Evolutionary conservation across 2,113 vertebrate species (phyloP).

Genomic region (Calypte anna): DNA sequence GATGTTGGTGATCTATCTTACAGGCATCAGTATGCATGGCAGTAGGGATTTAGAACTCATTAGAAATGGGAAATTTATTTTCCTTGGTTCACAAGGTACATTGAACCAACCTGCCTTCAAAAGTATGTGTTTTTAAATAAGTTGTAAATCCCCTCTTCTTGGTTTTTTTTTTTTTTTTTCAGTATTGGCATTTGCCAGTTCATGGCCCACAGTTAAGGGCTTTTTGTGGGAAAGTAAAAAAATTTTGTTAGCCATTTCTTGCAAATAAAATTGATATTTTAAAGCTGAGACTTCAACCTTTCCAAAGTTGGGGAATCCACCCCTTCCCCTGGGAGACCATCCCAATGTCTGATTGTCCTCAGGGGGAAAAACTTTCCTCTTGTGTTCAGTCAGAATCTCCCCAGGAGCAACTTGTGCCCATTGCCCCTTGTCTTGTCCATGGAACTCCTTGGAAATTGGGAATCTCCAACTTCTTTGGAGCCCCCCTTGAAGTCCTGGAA

Average conservation of each 20-base stretch:
- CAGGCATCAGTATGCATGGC: neutral
- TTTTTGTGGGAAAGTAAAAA: neutral
- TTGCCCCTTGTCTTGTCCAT: no score
- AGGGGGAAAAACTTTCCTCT: no score
- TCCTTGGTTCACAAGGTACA: neutral
- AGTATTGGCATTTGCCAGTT: neutral
- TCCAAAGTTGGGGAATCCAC: no score
- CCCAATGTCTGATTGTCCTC: no score
- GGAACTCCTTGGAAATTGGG: no score
- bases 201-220: neutral
- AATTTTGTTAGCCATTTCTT: neutral
- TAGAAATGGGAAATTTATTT: neutral
- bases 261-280: neutral
- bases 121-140: neutral
- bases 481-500: no score
- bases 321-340: no score
- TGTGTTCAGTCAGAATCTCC: no score
- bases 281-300: no score
- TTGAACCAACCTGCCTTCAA: neutral
- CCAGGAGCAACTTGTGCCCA: no score
- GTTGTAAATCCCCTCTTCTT: neutral
- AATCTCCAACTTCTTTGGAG: no score
- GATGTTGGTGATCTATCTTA: neutral
- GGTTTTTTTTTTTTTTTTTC: neutral
- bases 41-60: neutral